Base-by-base conservation (phyloP, 2,113 vertebrate species). In the Urocynchramus pylzowi region DNA sequence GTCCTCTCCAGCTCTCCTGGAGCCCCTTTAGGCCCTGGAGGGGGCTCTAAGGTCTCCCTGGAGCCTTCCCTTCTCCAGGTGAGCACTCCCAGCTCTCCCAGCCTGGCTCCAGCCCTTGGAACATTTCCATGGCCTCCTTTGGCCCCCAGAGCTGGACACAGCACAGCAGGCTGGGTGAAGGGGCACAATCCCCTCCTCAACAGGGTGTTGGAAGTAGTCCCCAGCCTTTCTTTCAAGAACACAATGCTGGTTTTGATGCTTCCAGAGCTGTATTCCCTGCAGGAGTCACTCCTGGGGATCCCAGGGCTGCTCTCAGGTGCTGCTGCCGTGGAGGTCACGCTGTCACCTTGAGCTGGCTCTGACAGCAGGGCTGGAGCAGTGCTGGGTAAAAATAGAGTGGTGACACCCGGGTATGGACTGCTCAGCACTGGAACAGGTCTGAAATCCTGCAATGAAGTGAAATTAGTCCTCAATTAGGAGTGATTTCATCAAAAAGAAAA, bases 211-310 rank as follows among this genome's bases (percentile, higher is more conserved):
- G 8, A 11, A 5, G 42, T 7, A 1, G 3, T 9, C 37, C 18
- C 10, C 27, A 39, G 0, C 39, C 41, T 47, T n/a, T 1, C 52
- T 59, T 35, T 13, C 0, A 8, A 20, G 9, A 21, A 2, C 3
- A 1, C 2, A 1, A 15, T 3, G 20, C 2, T n/a, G n/a, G n/a
- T 24, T 17, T 49, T n/a, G 16, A 5, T 33, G 35, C 9, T 75
- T 31, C 23, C 39, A 52, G 44, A 31, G 49, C 35, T 0, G 0
- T 2, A 0, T 39, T 76, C 24, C 6, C 13, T 19, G 37, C 70
- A 5, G 28, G 35, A 93, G 6, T 16, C 16, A 5, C 1, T 6
- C 11, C 3, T 27, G 9, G 9, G 59, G 54, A 1, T 21, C 6
- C 3, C 4, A 0, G 44, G n/a, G 37, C 63, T 16, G 39, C 53